Conservation (phyloP, 1,140 invertebrate genomes). For the Bombyx mandarina region DNA sequence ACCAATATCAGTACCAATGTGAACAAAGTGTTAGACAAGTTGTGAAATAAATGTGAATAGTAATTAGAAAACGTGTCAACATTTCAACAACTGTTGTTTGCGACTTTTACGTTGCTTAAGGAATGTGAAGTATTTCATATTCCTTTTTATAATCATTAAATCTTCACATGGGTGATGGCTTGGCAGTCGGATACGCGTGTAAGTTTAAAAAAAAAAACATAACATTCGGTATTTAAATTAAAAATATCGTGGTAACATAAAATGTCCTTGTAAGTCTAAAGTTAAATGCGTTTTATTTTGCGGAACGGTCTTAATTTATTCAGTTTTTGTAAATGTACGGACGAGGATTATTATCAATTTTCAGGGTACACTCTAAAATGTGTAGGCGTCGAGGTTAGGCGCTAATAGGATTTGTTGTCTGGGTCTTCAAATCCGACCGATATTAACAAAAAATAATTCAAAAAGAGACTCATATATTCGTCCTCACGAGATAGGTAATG, state of each 20-base stretch:
- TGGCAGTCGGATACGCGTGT: conserved; percentile 67
- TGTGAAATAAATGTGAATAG: conserved; percentile 32
- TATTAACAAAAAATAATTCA: no score
- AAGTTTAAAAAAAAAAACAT: conserved; percentile 23
- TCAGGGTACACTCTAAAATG: conserved; percentile 1
- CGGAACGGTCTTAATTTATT: conserved; percentile 21
- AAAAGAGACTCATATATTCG: no score
- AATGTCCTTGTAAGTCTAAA: conserved; percentile 52
- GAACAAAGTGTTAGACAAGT: conserved; percentile 26
- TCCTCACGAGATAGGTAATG: no score
- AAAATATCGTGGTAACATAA: no score
- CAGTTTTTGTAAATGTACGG: conserved; percentile 8
- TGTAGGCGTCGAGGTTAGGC: neutral
- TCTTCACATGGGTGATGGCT: conserved; percentile 69
- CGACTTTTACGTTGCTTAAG: conserved; percentile 50
- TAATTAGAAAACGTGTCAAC: conserved; percentile 60
- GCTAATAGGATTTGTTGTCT: conserved; percentile 8
- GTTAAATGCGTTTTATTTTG: conserved; percentile 38
- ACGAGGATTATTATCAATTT: conserved; percentile 3
- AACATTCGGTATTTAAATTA: no score
- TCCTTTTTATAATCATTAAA: conserved; percentile 55
- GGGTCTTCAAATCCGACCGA: neutral
- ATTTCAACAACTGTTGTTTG: conserved; percentile 42
- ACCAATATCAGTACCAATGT: conserved; percentile 38
- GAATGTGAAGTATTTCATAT: conserved; percentile 55